Base-by-base conservation (phyloP, 2,797 vertebrate genomes). In the Neomorphus geoffroyi region DNA sequence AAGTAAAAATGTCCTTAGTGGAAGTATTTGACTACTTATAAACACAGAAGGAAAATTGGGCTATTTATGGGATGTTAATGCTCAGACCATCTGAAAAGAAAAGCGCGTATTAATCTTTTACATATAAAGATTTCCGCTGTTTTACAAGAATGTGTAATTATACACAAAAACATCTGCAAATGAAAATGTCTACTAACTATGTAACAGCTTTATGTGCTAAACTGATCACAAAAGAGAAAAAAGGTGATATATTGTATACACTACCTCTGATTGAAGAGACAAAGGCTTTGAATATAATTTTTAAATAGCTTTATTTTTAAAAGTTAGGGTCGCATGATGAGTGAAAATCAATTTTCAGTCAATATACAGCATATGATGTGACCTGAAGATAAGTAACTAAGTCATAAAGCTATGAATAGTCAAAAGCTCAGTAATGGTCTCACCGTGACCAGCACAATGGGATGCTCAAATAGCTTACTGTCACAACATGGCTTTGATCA, bases 1-100 rank as follows among this genome's bases (percentile, higher is more conserved):
- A 97, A 95, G 77, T 92, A 95, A 97, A 97, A 97, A 91, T 88
- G 50, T 97, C 86, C 89, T 95, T 74, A 91, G 70, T 93, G 90
- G 84, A 95, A 95, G 62, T 91, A 91, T 97, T 96, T 95, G 72
- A 96, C 79, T 96, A 70, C 92, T 96, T 97, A 96, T 95, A 71
- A 80, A 58, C 43, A 78, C 81, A 91, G 90, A 92, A 90, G 65
- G 58, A 73, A 96, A 96, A 86, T 2, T 45, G 39, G 71, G 61
- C 26, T 94, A 93, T 96, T 97, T 95, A 45, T 81, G 71, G 86
- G 94, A 93, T 87, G 54, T 62, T 96, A 96, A 95, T 88, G 32
- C 53, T 57, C 78, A 81, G 39, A 79, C 14, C 27, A 86, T 89
- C 66, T 89, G 79, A 93, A 93, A 85, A 74, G 75, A 87, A 91